A percentile compares a stretch with the other conserved stretches of the same genome.
Conservation (phyloP, 1,140 invertebrate species). For the Pissodes strobi region DNA sequence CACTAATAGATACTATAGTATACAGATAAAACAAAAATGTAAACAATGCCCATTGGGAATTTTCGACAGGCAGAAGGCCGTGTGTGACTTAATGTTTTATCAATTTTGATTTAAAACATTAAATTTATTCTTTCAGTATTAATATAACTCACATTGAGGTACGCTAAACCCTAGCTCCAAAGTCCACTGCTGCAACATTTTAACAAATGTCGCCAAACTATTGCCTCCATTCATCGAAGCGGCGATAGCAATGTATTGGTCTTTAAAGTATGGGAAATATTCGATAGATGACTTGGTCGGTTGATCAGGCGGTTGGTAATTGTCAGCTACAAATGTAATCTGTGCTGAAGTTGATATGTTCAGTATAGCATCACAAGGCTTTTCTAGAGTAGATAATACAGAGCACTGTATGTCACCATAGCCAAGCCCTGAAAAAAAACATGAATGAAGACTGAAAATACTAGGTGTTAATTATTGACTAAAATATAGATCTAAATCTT, state of each 20-base stretch:
- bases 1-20: too few relatives aligned
- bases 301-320: slow-evolving; percentile 52
- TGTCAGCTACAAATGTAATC: slow-evolving; percentile 71
- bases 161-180: slow-evolving; percentile 75
- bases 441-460: background rate
- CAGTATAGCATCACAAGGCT: slow-evolving; percentile 71
- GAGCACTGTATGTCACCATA: slow-evolving; percentile 86
- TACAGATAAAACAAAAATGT: too few relatives aligned
- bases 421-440: slow-evolving; percentile 62
- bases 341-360: slow-evolving; percentile 91
- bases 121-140: too few relatives aligned
- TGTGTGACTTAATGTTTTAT: too few relatives aligned
- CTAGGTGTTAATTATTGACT: too few relatives aligned
- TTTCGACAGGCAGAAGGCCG: too few relatives aligned
- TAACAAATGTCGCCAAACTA: slow-evolving; percentile 79
- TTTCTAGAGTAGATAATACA: slow-evolving; percentile 74
- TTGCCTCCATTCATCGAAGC: slow-evolving; percentile 90
- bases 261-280: slow-evolving; percentile 80
- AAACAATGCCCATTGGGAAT: too few relatives aligned
- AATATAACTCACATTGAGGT: slow-evolving; percentile 69
- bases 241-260: slow-evolving; percentile 77
- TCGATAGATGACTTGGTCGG: slow-evolving; percentile 61
- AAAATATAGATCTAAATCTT: too few relatives aligned
- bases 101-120: too few relatives aligned
- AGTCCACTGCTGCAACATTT: slow-evolving; percentile 81